Evolutionary conservation across 2,888 invertebrate genomes (phyloP).

Genomic region (Myathropa florea): DNA sequence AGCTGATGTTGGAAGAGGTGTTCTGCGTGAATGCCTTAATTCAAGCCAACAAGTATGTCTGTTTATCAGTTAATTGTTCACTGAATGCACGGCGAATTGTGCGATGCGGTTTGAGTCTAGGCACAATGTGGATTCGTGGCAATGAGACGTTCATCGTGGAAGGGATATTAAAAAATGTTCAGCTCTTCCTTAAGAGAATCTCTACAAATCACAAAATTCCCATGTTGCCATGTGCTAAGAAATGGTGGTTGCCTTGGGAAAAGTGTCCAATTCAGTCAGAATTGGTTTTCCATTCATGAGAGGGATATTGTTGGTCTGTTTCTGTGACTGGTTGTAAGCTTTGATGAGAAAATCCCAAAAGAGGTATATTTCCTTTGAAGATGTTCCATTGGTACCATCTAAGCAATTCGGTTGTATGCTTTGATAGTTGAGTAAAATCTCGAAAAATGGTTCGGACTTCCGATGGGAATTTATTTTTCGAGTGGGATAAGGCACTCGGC

Average conservation of each 20-base stretch:
- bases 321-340: not conserved
- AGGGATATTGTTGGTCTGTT: not conserved
- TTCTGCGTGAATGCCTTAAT: not conserved
- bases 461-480: not conserved
- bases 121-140: not conserved
- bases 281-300: not conserved
- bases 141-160: not conserved
- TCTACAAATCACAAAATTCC: not conserved
- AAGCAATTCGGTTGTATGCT: not conserved
- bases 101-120: not conserved
- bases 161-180: not conserved
- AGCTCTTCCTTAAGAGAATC: not conserved
- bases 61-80: not conserved
- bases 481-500: not conserved
- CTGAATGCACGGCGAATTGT: conserved; percentile 6
- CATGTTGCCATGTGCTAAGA: not conserved
- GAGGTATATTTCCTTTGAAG: not conserved
- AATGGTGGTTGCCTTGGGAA: not conserved
- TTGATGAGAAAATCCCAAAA: not conserved
- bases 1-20: conserved; percentile 17
- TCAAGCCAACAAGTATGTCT: conserved; percentile 10
- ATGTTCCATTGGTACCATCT: not conserved
- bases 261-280: not conserved
- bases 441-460: not conserved
- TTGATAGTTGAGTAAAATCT: not conserved